Percentiles rank a stretch among this genome's conserved stretches.
Evolutionary conservation across 2,888 invertebrate genomes (phyloP).

Genomic region (Campoplex capitator): DNA sequence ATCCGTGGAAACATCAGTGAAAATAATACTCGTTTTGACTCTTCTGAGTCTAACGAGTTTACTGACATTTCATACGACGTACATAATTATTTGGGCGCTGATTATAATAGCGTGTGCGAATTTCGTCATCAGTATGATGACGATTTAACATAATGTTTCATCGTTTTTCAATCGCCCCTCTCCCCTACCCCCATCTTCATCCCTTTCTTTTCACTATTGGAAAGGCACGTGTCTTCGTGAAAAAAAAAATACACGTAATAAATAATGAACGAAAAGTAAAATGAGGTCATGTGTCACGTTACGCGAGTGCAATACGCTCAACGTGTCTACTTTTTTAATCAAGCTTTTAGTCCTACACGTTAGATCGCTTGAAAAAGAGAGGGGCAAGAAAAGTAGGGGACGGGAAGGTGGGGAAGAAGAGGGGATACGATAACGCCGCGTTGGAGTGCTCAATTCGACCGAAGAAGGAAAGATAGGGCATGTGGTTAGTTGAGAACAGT

Average conservation of each 20-base stretch:
- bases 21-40: slow-evolving; percentile 70
- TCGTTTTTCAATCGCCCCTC: background rate
- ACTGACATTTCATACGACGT: slow-evolving; percentile 72
- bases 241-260: slow-evolving; percentile 23
- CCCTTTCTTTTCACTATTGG: background rate
- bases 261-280: slow-evolving; percentile 12
- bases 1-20: slow-evolving; percentile 66
- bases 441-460: slow-evolving; percentile 46
- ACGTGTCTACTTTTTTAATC: slow-evolving; percentile 20
- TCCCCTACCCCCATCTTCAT: background rate
- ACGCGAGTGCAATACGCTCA: background rate
- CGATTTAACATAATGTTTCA: slow-evolving; percentile 22
- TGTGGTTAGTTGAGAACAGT: slow-evolving; percentile 64
- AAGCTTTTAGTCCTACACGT: slow-evolving; percentile 22
- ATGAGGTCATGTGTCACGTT: slow-evolving; percentile 23
- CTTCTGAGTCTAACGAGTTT: slow-evolving; percentile 72
- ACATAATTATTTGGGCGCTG: slow-evolving; percentile 71
- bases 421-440: slow-evolving; percentile 46
- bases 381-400: background rate
- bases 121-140: slow-evolving; percentile 64
- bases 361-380: slow-evolving; percentile 7
- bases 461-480: slow-evolving; percentile 33
- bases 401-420: background rate
- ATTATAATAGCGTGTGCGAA: slow-evolving; percentile 67
- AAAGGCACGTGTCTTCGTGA: slow-evolving; percentile 11